Evolutionary conservation across 2,797 vertebrate species (phyloP).

Genomic region (Naso thynnoides): DNA sequence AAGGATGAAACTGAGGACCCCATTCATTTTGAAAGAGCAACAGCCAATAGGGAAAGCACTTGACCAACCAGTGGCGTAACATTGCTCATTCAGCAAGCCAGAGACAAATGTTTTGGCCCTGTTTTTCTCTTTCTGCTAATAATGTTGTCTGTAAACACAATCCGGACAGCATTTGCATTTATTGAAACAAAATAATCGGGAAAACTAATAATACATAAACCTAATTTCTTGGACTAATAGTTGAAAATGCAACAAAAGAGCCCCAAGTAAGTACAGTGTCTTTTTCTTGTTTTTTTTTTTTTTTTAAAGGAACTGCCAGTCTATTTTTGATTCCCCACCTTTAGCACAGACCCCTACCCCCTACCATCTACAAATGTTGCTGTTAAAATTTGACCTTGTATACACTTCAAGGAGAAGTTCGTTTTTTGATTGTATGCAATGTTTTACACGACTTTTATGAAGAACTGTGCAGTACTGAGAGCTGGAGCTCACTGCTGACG

Average conservation of each 20-base stretch:
- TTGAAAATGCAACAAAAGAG: neutral
- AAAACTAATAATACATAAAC: constrained; percentile 19
- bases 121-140: neutral
- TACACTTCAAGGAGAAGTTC: no score
- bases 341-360: no score
- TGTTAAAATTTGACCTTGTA: no score
- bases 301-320: no score
- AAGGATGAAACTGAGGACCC: neutral
- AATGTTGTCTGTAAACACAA: constrained; percentile 34
- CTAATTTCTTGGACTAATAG: neutral
- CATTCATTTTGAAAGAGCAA: neutral
- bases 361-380: no score
- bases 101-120: neutral
- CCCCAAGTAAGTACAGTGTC: neutral
- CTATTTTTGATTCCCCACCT: no score
- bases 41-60: neutral
- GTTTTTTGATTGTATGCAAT: no score
- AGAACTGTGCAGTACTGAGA: no score
- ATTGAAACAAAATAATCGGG: constrained; percentile 29
- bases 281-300: no score
- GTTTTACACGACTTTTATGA: no score
- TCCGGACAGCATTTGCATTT: constrained; percentile 35
- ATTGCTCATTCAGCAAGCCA: neutral
- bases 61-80: neutral
- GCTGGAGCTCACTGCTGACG: no score